Evolutionary conservation across 2,113 vertebrate genomes (phyloP), one percentile per base, ranked within the genome.

Genomic region (Felis catus): DNA sequence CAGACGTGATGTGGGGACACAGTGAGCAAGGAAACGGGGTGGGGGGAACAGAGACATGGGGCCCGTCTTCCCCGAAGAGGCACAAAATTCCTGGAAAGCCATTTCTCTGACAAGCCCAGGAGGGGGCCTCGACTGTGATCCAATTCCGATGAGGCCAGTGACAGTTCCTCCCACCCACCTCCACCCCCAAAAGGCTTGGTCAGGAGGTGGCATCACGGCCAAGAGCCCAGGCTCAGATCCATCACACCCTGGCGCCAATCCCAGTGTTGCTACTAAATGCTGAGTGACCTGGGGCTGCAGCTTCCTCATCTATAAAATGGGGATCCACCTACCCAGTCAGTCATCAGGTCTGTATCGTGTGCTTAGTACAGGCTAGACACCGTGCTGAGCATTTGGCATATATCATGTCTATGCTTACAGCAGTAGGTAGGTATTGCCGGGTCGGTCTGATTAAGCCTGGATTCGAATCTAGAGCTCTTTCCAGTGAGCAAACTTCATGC

Each of bases 81-180:
- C 65, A 63, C 83, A 48, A 2, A 71, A 82, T 96, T 98, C 96
- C 91, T 97, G 88, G 88, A 98, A 98, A 97, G 92, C 80, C 80
- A 16, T 84, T 71, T 80, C 65, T 90, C 91, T 81, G 41, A 82
- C 39, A n/a, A 63, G 80, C 53, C 23, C 79, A 16, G 94, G 36
- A 94, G 92, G 89, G 84, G 73, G 15, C 55, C 58, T 61, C 29
- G 0, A 14, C 65, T 11, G 5, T 27, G 76, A 58, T 91, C 91
- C 66, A 66, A 79, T 41, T 87, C 78, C 92, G 66, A 79, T 53
- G 58, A 65, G 58, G 36, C 48, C 39, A 7, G n/a, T 83, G 33
- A 29, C 3, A 18, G n/a, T 55, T 48, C 66, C 74, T 63, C 25
- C 61, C n/a, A n/a, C 85, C 90, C 23, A 23, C 31, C 45, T 65